These are phyloP conservation scores for Drosophila sproati DNA, from an alignment of 1,140 invertebrate genomes.

Conservation along the genomic window DNA sequence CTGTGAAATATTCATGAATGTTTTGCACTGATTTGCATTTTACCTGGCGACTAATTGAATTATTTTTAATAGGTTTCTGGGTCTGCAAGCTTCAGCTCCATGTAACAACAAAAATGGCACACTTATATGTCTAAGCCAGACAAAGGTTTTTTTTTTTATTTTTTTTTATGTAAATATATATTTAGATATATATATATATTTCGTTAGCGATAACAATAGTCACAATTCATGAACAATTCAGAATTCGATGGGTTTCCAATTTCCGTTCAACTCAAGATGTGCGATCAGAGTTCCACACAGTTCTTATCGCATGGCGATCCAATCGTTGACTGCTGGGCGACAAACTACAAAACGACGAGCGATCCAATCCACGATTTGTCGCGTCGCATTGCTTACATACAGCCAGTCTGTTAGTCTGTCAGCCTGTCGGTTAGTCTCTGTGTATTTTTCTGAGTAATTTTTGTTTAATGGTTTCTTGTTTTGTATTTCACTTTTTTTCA, in stretches of 20 bases:
- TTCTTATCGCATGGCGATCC: slow-evolving; percentile 71
- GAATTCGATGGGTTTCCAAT: slow-evolving; percentile 39
- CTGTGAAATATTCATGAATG: background rate
- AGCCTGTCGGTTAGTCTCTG: slow-evolving; percentile 18
- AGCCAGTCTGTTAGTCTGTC: too few species aligned
- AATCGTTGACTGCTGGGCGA: slow-evolving; percentile 53
- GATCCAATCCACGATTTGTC: slow-evolving; percentile 17
- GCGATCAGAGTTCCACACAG: slow-evolving; percentile 8
- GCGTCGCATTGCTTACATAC: background rate
- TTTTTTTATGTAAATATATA: background rate
- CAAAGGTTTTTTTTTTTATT: background rate
- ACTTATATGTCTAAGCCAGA: slow-evolving; percentile 25
- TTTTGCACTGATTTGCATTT: slow-evolving; percentile 15
- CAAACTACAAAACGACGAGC: slow-evolving; percentile 1
- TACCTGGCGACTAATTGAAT: slow-evolving; percentile 32
- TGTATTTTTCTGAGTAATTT: slow-evolving; percentile 38
- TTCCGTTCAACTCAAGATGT: slow-evolving; percentile 38
- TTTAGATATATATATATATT: background rate
- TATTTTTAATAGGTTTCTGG: slow-evolving; percentile 17
- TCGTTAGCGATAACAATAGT: slow-evolving; percentile 45
- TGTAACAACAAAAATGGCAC: slow-evolving; percentile 13
- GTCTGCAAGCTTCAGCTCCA: background rate
- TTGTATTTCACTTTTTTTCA: background rate
- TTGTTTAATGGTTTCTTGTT: slow-evolving; percentile 34
- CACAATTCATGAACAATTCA: slow-evolving; percentile 39